These are phyloP conservation scores for Drosophila kurseongensis DNA, from an alignment of 1,140 invertebrate species.

Conservation along the genomic window DNA sequence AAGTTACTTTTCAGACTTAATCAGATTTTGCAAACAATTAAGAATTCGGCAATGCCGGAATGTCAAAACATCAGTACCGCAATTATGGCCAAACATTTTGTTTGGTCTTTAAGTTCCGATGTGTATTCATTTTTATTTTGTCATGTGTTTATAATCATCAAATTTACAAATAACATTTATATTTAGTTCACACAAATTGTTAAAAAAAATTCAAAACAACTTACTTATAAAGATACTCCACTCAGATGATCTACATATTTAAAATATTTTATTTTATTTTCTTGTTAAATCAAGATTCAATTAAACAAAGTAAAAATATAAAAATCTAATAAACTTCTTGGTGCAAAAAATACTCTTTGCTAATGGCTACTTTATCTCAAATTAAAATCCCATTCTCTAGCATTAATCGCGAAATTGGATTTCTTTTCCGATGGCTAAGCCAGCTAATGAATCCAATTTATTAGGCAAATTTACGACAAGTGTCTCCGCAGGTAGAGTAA, in stretches of 20 bases:
- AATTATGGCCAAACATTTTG: too few species aligned
- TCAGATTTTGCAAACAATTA: background rate
- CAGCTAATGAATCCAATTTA: conserved; percentile 37
- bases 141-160: too few species aligned
- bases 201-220: too few species aligned
- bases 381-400: conserved; percentile 23
- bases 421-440: conserved; percentile 17
- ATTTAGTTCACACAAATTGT: too few species aligned
- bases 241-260: too few species aligned
- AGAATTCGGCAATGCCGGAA: background rate
- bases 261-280: too few species aligned
- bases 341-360: background rate
- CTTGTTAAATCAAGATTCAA: too few species aligned
- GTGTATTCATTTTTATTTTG: too few species aligned
- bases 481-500: conserved; percentile 7
- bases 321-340: background rate
- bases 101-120: too few species aligned
- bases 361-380: background rate
- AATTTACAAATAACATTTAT: too few species aligned
- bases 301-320: background rate
- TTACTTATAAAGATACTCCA: too few species aligned
- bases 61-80: background rate
- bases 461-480: conserved; percentile 41
- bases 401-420: conserved; percentile 22
- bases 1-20: background rate